Evolutionary conservation across 2,113 vertebrate genomes (phyloP).

Genomic region (Romanogobio albipinnatus): DNA sequence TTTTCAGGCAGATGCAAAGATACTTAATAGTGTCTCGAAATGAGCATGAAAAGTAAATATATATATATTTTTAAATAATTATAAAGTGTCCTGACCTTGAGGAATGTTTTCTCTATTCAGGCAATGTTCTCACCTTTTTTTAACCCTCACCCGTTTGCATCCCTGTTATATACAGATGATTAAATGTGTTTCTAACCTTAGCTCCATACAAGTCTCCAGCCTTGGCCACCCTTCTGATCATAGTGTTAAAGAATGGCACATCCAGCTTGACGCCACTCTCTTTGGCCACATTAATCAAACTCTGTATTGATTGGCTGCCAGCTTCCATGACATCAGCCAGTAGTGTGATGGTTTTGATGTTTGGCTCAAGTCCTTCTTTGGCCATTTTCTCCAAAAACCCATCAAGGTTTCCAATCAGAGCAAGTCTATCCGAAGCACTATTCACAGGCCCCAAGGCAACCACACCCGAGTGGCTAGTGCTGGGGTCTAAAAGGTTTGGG

Average conservation of each 20-base stretch:
- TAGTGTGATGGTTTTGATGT: constrained; percentile 85
- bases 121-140: too few relatives aligned
- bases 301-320: constrained; percentile 69
- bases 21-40: too few relatives aligned
- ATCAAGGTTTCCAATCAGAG: constrained; percentile 84
- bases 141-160: too few relatives aligned
- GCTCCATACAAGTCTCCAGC: constrained; percentile 80
- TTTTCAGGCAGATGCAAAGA: too few relatives aligned
- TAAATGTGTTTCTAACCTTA: constrained; percentile 75
- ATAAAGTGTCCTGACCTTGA: too few relatives aligned
- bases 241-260: constrained; percentile 85
- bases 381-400: constrained; percentile 88
- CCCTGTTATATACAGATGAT: background rate
- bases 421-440: constrained; percentile 75
- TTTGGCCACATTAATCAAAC: constrained; percentile 77
- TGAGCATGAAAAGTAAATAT: too few relatives aligned
- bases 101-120: too few relatives aligned
- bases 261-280: constrained; percentile 79
- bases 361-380: constrained; percentile 72
- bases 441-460: constrained; percentile 79
- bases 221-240: constrained; percentile 83
- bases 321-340: constrained; percentile 83
- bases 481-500: constrained; percentile 83
- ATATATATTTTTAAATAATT: too few relatives aligned
- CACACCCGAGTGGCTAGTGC: constrained; percentile 47